A percentile compares a stretch with the other conserved stretches of the same genome.
phyloP scores from a whole-genome alignment of 2,113 vertebrate genomes.

The Peromyscus polionotus region DNA sequence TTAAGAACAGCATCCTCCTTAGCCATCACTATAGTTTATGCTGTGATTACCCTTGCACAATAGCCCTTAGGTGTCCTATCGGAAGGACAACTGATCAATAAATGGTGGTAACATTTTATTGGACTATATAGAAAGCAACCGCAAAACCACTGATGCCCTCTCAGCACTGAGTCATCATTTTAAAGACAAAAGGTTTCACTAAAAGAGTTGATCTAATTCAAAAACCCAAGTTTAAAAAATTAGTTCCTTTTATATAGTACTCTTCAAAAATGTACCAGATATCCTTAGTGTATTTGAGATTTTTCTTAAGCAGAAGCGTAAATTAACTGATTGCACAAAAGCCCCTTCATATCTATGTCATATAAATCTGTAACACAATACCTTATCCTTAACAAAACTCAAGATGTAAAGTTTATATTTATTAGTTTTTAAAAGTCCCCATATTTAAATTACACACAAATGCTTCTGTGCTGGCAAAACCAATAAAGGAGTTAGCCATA shows the following conservation, averaged over 20 bases:
- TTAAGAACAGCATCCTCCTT: neutral
- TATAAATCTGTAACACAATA: neutral
- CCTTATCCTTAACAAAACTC: conserved; percentile 2
- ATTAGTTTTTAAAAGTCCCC: neutral
- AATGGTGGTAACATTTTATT: conserved; percentile 1
- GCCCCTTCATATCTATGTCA: neutral
- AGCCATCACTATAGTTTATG: conserved; percentile 10
- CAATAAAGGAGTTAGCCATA: conserved; percentile 16
- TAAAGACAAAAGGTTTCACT: neutral
- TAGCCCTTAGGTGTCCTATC: neutral
- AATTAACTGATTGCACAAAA: conserved; percentile 25
- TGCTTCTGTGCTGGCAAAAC: conserved; percentile 17
- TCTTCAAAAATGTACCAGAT: conserved; percentile 2
- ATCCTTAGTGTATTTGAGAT: neutral
- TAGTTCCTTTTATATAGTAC: conserved; percentile 18
- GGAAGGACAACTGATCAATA: neutral
- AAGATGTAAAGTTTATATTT: conserved; percentile 15
- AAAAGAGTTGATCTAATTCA: conserved; percentile 20
- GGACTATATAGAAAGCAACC: neutral
- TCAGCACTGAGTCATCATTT: conserved; percentile 2
- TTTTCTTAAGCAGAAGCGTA: neutral
- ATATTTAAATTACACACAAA: conserved; percentile 16
- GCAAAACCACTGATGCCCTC: neutral
- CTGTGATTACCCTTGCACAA: neutral
- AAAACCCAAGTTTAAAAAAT: neutral